Conservation (phyloP, 2,888 invertebrate genomes). For the Chrysomela aeneicollis region DNA sequence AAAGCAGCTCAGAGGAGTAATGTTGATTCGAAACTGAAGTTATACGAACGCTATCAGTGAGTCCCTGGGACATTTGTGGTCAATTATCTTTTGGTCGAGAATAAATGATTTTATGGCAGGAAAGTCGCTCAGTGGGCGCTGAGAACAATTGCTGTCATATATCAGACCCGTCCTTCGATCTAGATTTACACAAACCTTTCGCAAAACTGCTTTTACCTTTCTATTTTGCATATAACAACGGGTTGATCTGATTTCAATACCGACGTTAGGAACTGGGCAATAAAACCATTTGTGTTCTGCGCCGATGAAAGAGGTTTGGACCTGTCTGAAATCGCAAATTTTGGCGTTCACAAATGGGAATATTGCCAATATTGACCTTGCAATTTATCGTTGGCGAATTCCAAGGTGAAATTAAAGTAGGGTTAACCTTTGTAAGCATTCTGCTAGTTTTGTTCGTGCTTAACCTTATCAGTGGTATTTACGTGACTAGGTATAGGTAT, state of each 20-base stretch:
- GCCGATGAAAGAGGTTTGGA: constrained; percentile 29
- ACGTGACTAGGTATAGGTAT: no score
- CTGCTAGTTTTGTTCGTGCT: background rate
- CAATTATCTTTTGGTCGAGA: constrained; percentile 61
- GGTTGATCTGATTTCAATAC: constrained; percentile 38
- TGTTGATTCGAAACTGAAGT: constrained; percentile 55
- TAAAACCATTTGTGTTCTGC: constrained; percentile 47
- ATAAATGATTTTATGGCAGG: constrained; percentile 62
- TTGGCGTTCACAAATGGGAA: constrained; percentile 17
- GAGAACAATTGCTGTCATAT: constrained; percentile 58
- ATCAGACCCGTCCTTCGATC: constrained; percentile 54
- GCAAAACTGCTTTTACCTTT: constrained; percentile 40
- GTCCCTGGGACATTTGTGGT: constrained; percentile 61
- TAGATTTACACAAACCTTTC: constrained; percentile 48
- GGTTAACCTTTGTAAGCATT: background rate
- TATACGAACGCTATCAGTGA: constrained; percentile 56
- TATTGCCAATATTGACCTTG: constrained; percentile 19
- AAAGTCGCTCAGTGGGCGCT: constrained; percentile 57
- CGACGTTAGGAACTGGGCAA: constrained; percentile 33
- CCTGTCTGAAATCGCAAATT: constrained; percentile 31
- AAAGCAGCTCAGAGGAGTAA: constrained; percentile 32
- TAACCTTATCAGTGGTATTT: no score
- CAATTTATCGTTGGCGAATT: background rate
- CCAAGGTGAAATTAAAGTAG: background rate
- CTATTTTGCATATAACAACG: constrained; percentile 37